These are phyloP conservation scores for Porites divaricata DNA, from an alignment of 92 coral and sea anemone species.

Conservation along the genomic window DNA sequence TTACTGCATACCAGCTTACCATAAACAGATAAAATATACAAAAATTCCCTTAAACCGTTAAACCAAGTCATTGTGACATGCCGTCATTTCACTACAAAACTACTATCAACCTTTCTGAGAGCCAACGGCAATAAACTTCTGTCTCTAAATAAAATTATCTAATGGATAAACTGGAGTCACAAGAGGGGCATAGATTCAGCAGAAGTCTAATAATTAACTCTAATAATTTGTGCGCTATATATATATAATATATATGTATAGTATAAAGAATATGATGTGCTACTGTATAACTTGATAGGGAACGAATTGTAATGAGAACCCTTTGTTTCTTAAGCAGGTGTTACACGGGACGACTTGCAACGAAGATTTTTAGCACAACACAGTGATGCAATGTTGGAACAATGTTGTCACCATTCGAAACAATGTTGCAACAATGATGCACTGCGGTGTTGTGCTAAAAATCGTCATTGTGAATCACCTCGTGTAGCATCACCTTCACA, in stretches of 20 bases:
- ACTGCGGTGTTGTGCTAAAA: too few relatives aligned
- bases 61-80: background rate
- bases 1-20: background rate
- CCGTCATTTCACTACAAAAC: conserved; percentile 7
- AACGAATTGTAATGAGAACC: too few relatives aligned
- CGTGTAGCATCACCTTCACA: too few relatives aligned
- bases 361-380: too few relatives aligned
- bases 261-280: background rate
- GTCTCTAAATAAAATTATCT: conserved; percentile 19
- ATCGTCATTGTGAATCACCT: too few relatives aligned
- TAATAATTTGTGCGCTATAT: conserved; percentile 5
- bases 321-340: too few relatives aligned
- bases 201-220: background rate
- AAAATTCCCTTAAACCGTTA: conserved; percentile 16
- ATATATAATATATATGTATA: background rate
- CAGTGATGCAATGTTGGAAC: too few relatives aligned
- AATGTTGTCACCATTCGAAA: too few relatives aligned
- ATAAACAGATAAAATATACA: conserved; percentile 31
- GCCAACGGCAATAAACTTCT: conserved; percentile 9
- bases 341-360: too few relatives aligned
- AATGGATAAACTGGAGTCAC: background rate
- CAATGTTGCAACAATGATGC: too few relatives aligned
- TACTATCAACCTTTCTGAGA: conserved; percentile 14
- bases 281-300: too few relatives aligned
- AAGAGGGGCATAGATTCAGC: conserved; percentile 5